phyloP scores from a whole-genome alignment of 2,797 vertebrate species.

The Sebastolobus altivelis region DNA sequence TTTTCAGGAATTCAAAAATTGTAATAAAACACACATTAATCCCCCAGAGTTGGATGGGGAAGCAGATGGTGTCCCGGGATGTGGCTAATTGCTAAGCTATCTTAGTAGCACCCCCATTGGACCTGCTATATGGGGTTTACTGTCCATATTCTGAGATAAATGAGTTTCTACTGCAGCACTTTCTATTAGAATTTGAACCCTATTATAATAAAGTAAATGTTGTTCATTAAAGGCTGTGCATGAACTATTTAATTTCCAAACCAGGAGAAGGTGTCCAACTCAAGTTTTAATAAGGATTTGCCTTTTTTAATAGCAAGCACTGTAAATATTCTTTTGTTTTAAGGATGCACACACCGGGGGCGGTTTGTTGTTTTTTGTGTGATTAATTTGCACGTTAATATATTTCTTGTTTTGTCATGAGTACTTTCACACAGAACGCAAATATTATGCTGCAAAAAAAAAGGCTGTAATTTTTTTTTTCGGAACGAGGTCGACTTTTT shows the following conservation, averaged over 20 bases:
- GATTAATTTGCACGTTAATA: not conserved
- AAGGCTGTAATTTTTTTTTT: no score
- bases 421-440: not conserved
- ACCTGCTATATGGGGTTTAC: not conserved
- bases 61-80: not conserved
- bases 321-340: not conserved
- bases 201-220: not conserved
- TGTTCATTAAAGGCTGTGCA: not conserved
- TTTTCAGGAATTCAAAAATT: not conserved
- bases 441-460: no score
- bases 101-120: not conserved
- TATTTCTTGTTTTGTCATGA: not conserved
- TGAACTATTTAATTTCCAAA: not conserved
- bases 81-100: not conserved
- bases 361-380: not conserved
- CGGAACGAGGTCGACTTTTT: not conserved
- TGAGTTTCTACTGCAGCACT: not conserved
- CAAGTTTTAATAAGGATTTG: not conserved
- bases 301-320: not conserved
- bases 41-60: not conserved
- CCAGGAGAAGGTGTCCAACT: no score
- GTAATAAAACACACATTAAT: not conserved
- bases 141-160: not conserved
- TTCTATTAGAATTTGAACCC: not conserved
- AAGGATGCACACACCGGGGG: not conserved